These are phyloP conservation scores for Fistularia commersonii DNA, from an alignment of 2,797 vertebrate species.

Conservation along the genomic window DNA sequence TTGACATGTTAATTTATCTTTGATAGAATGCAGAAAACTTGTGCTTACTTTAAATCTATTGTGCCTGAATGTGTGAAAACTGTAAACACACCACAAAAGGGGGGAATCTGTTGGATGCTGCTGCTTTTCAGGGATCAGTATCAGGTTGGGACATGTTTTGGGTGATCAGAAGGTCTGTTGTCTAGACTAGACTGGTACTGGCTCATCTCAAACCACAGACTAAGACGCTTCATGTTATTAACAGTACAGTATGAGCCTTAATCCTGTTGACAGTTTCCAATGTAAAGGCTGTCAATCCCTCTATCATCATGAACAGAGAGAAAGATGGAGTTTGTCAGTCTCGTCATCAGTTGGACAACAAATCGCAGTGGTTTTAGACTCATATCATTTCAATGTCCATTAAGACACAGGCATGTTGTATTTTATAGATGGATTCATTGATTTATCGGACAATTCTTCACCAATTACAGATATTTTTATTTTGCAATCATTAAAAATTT, in stretches of 20 bases:
- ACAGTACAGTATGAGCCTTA: constrained; percentile 53
- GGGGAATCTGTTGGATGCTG: neutral
- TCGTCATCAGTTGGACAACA: neutral
- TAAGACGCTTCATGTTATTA: constrained; percentile 64
- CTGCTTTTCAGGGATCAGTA: constrained; percentile 10
- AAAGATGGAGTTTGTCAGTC: constrained; percentile 6
- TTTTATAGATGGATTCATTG: too few relatives aligned
- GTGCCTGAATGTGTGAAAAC: too few relatives aligned
- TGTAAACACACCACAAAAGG: too few relatives aligned
- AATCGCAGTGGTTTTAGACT: neutral
- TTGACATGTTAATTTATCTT: too few relatives aligned
- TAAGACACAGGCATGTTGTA: too few relatives aligned
- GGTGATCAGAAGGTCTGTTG: constrained; percentile 51
- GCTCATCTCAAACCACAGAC: constrained; percentile 28
- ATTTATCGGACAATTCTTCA: too few relatives aligned
- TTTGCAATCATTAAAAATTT: too few relatives aligned
- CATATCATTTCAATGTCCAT: too few relatives aligned
- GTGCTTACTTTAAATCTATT: too few relatives aligned
- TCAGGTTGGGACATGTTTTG: constrained; percentile 45
- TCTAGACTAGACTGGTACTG: constrained; percentile 67
- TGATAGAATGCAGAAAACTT: too few relatives aligned
- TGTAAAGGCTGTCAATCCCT: constrained; percentile 42
- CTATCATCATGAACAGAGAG: neutral
- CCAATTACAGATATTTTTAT: too few relatives aligned
- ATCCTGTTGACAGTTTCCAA: constrained; percentile 52